A percentile compares a stretch with the other conserved stretches of the same genome.
phyloP scores from a whole-genome alignment of 30 jellyfish, hydroid and myxozoan species.

The Cassiopea andromeda region DNA sequence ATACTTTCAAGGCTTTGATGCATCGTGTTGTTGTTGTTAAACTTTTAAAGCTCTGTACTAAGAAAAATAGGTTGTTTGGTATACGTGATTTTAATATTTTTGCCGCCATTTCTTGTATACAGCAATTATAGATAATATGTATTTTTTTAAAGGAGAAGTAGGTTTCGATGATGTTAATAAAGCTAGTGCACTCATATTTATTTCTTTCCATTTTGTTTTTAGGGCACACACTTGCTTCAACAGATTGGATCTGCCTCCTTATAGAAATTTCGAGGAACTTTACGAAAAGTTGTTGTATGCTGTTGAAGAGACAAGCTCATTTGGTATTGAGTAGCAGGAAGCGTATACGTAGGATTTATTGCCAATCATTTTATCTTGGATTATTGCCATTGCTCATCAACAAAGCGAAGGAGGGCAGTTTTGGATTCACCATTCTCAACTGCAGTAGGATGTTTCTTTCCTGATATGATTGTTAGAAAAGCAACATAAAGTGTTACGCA shows the following conservation, averaged over 20 bases:
- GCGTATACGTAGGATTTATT: neutral
- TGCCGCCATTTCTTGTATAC: no score
- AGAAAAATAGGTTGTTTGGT: no score
- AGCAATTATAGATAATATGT: no score
- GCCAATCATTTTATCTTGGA: neutral
- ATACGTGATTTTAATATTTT: no score
- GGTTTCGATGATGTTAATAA: no score
- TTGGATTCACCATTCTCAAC: neutral
- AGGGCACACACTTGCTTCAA: slow-evolving; percentile 99
- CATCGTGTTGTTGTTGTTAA: no score
- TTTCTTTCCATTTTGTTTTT: neutral
- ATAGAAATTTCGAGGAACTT: slow-evolving; percentile 79
- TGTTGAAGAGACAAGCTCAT: slow-evolving; percentile 96
- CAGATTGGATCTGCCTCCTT: slow-evolving; percentile 98
- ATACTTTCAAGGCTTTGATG: no score
- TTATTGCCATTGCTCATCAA: neutral
- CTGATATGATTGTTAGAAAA: no score
- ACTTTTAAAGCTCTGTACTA: no score
- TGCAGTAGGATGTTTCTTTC: neutral
- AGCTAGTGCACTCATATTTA: no score
- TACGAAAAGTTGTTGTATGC: slow-evolving; percentile 87
- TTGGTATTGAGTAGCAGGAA: slow-evolving; percentile 84
- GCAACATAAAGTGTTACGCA: neutral
- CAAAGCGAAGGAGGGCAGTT: neutral
- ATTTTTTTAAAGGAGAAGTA: no score